Evolutionary conservation across 2,113 vertebrate genomes (phyloP).

Genomic region (Blennius ocellaris): DNA sequence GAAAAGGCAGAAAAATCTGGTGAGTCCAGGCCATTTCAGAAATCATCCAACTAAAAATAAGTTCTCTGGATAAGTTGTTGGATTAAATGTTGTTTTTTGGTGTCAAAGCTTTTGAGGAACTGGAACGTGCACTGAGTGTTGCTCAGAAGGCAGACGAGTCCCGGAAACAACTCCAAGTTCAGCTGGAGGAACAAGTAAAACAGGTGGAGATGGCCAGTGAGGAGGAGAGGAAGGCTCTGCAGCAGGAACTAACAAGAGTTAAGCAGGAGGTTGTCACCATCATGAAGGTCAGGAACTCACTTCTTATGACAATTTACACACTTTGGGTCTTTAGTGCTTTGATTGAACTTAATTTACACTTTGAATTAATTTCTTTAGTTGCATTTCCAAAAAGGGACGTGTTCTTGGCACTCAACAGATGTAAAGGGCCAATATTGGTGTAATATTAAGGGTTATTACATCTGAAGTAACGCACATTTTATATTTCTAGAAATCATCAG

Average conservation of each 20-base stretch:
- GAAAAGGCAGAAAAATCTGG: conserved; percentile 96
- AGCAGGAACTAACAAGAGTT: conserved; percentile 89
- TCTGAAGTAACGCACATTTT: too few relatives aligned
- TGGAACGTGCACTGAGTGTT: conserved; percentile 89
- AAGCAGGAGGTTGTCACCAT: conserved; percentile 93
- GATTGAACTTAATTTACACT: neutral
- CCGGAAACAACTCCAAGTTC: conserved; percentile 88
- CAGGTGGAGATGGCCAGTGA: conserved; percentile 88
- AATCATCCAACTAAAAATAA: neutral
- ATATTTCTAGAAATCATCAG: conserved; percentile 87
- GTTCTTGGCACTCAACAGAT: neutral
- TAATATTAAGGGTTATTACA: too few relatives aligned
- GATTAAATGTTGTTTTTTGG: neutral
- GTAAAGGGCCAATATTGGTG: neutral
- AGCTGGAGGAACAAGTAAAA: conserved; percentile 91
- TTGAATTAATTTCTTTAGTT: neutral
- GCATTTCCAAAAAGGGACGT: neutral
- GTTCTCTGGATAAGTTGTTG: neutral
- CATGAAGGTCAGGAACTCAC: conserved; percentile 88
- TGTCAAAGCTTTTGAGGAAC: conserved; percentile 92
- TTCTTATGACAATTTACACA: neutral
- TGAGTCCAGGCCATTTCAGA: conserved; percentile 70
- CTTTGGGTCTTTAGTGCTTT: neutral
- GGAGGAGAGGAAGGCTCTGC: conserved; percentile 90
- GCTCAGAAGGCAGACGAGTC: conserved; percentile 94